Evolutionary conservation across 2,888 invertebrate genomes (phyloP), one percentile per base, ranked within the genome.

Genomic region (Trimorus sp.): DNA sequence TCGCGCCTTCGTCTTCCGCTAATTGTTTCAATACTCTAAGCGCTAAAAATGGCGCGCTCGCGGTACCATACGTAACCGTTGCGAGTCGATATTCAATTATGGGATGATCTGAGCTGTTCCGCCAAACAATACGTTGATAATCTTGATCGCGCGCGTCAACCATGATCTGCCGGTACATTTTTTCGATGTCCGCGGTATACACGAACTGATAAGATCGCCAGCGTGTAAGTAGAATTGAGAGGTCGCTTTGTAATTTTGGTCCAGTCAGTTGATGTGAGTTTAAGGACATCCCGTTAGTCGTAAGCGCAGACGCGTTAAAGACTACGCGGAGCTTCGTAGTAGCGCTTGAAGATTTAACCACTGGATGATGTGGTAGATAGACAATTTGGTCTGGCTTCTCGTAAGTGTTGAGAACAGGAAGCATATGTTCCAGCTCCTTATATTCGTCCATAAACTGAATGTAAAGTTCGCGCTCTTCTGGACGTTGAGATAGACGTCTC

Each of bases 251-350:
- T 8, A 48, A n/a, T 48, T 48, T 48, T 3, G 48, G 48, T 7
- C 48, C 48, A n/a, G n/a, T 12, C 12, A n/a, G 9, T 12, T 48
- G 48, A 12, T 2, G 36, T 12, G 36, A 36, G 37, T 56, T 56
- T 7, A 56, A 12, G 5, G 37, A 37, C 4, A 12, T 56, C 0
- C n/a, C 11, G 15, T 36, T 56, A 37, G 37, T 37, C 4, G 37
- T 56, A n/a, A 11, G 36, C n/a, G 54, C 8, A 6, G 54, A 56
- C 8, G n/a, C 54, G n/a, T 56, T 56, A 37, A 37, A 56, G 4
- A 56, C 54, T 11, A 56, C 37, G 12, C 54, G 36, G 37, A 56
- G 7, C 54, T 56, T 36, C 12, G 54, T 56, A 4, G 54, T 56
- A 1, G 53, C 15, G 11, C 53, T 53, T 8, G 26, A 8, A 9